phyloP scores from a whole-genome alignment of 2,113 vertebrate species.

The Leucopsar rothschildi region DNA sequence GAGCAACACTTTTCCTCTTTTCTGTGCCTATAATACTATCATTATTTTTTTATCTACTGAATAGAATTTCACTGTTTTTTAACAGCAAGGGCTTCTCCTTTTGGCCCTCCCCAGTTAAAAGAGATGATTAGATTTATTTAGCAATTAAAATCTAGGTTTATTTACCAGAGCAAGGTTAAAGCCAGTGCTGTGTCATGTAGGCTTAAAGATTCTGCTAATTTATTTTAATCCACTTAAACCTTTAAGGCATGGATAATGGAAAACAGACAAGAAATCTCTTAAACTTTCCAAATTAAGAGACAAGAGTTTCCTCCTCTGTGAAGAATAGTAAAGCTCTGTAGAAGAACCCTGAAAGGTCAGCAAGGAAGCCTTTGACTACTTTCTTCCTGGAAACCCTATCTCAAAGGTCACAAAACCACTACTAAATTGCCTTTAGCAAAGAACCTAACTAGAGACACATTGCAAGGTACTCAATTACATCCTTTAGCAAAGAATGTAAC shows the following conservation, averaged over 20 bases:
- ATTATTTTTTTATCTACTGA: background rate
- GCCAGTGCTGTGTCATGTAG: background rate
- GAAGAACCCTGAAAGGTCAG: slow-evolving; percentile 52
- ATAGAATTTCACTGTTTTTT: background rate
- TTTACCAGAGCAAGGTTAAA: background rate
- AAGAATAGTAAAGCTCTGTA: background rate
- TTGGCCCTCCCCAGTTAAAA: background rate
- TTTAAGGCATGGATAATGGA: slow-evolving; percentile 60
- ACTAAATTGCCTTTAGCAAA: slow-evolving; percentile 53
- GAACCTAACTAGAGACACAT: slow-evolving; percentile 41
- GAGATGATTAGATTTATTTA: slow-evolving; percentile 18
- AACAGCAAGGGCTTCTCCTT: background rate
- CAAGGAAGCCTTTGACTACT: slow-evolving; percentile 31
- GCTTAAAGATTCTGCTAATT: slow-evolving; percentile 68
- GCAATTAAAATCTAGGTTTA: slow-evolving; percentile 48
- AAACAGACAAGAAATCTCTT: slow-evolving; percentile 35
- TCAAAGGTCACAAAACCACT: slow-evolving; percentile 52
- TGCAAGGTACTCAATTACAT: slow-evolving; percentile 18
- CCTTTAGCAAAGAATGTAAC: slow-evolving; percentile 38
- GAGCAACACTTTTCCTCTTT: background rate
- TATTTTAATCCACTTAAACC: slow-evolving; percentile 70
- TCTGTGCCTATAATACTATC: background rate
- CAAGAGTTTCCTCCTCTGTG: background rate
- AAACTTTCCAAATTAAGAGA: slow-evolving; percentile 39
- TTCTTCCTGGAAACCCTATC: slow-evolving; percentile 43